Conservation (phyloP, 2,888 invertebrate genomes). For the Teinopalpus imperialis region DNA sequence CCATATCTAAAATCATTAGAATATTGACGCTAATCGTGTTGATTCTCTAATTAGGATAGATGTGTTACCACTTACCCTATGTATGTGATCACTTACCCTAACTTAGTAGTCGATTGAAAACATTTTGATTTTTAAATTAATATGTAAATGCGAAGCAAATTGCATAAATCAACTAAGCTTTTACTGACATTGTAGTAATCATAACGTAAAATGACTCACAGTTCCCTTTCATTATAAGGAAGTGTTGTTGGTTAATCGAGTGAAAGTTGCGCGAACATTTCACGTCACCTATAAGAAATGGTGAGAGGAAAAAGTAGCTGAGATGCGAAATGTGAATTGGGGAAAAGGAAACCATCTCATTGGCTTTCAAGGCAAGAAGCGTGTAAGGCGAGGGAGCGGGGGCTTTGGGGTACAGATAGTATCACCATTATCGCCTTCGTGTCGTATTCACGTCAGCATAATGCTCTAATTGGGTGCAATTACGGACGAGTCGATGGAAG, state of each 20-base stretch:
- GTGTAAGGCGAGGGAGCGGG: slow-evolving; percentile 37
- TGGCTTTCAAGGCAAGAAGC: slow-evolving; percentile 47
- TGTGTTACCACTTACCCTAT: too few relatives aligned
- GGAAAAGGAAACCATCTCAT: slow-evolving; percentile 59
- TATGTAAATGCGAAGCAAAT: too few relatives aligned
- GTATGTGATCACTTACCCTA: too few relatives aligned
- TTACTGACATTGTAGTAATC: slow-evolving; percentile 24
- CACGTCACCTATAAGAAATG: slow-evolving; percentile 66
- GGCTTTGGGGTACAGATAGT: slow-evolving; percentile 58
- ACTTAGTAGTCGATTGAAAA: too few relatives aligned
- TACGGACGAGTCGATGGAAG: slow-evolving; percentile 72
- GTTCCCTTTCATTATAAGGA: slow-evolving; percentile 49
- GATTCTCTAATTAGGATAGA: too few relatives aligned
- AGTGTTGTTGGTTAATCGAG: slow-evolving; percentile 68
- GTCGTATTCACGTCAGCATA: slow-evolving; percentile 80
- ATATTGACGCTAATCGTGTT: too few relatives aligned
- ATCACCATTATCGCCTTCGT: slow-evolving; percentile 75
- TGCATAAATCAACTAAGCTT: background rate
- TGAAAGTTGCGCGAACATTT: slow-evolving; percentile 70
- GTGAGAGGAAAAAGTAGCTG: slow-evolving; percentile 56
- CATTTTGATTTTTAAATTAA: too few relatives aligned
- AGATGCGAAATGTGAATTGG: slow-evolving; percentile 70
- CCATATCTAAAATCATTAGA: too few relatives aligned
- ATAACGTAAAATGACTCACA: slow-evolving; percentile 59
- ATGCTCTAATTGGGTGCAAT: slow-evolving; percentile 81